These are phyloP conservation scores for Lytechinus pictus DNA, from an alignment of 35 echinoderm and acorn worm genomes.

Conservation along the genomic window DNA sequence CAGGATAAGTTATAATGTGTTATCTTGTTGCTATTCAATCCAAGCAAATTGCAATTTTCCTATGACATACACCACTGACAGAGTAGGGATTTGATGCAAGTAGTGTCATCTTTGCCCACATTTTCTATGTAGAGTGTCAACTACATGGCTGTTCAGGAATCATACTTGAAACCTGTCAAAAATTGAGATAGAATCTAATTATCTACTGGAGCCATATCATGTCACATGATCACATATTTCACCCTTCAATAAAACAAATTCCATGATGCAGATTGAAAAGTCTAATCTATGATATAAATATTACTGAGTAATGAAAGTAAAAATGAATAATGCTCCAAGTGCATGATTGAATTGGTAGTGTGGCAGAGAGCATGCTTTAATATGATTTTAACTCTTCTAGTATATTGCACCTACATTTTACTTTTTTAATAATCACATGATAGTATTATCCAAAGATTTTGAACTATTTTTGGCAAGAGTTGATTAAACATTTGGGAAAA, in stretches of 20 bases:
- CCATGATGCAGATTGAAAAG: no score
- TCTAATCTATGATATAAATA: no score
- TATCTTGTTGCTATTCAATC: conserved; percentile 15
- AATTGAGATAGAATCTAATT: background rate
- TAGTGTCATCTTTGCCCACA: conserved; percentile 8
- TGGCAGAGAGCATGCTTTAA: background rate
- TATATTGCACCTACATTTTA: no score
- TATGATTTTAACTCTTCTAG: no score
- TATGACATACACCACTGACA: conserved; percentile 43
- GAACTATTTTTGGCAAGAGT: no score
- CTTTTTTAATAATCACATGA: no score
- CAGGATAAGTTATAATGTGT: conserved; percentile 40
- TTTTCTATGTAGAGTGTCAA: background rate
- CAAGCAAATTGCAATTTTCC: conserved; percentile 48
- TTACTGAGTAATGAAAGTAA: no score
- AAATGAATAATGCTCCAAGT: no score
- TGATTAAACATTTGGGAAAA: no score
- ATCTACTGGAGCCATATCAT: background rate
- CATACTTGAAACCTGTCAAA: background rate
- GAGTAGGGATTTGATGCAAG: conserved; percentile 30
- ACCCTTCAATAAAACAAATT: no score
- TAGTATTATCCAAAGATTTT: no score
- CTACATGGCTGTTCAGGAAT: background rate
- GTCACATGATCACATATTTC: background rate
- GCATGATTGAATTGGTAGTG: no score